Percentiles rank a stretch among this genome's conserved stretches.
Evolutionary conservation across 2,113 vertebrate genomes (phyloP).

Genomic region (Chionomys nivalis): DNA sequence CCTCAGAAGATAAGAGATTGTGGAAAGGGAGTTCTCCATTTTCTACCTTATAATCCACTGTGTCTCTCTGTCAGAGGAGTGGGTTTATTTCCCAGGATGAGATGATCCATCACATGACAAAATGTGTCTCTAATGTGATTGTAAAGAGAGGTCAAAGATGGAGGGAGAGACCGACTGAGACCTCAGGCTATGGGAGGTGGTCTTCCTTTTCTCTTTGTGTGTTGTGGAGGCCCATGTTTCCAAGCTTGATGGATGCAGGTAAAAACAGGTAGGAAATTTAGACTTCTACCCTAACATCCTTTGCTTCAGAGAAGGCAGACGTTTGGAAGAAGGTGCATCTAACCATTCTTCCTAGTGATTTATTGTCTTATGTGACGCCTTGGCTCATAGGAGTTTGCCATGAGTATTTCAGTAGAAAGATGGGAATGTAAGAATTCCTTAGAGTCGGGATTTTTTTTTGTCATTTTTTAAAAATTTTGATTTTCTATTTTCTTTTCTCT

Average conservation of each 20-base stretch:
- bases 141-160: background rate
- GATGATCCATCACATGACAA: background rate
- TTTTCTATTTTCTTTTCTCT: too few relatives aligned
- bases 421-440: background rate
- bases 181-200: background rate
- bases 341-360: background rate
- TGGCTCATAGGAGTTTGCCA: background rate
- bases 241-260: background rate
- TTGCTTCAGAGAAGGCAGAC: too few relatives aligned
- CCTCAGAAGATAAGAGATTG: accelerated
- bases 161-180: background rate
- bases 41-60: background rate
- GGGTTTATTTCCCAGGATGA: background rate
- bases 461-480: too few relatives aligned
- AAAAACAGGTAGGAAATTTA: too few relatives aligned
- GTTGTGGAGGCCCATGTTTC: too few relatives aligned
- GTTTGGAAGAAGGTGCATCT: too few relatives aligned
- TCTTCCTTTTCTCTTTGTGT: background rate
- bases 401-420: background rate
- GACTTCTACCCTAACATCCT: too few relatives aligned
- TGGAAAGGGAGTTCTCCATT: background rate
- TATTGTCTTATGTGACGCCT: background rate
- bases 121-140: background rate
- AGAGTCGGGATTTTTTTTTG: background rate
- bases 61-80: background rate